Evolutionary conservation across 2,113 vertebrate genomes (phyloP).

Genomic region (Myotis yumanensis): DNA sequence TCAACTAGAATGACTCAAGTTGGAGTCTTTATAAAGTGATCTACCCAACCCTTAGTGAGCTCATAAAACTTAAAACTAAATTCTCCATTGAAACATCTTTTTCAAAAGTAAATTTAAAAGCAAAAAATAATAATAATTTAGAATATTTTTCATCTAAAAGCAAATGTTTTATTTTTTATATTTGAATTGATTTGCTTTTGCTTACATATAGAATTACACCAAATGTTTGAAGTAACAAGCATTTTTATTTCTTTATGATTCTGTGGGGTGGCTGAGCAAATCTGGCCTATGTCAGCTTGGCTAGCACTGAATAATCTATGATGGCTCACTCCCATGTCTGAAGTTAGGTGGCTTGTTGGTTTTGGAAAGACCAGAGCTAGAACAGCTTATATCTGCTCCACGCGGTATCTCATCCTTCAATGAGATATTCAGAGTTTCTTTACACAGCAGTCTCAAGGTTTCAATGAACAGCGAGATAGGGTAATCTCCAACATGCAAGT

Average conservation of each 20-base stretch:
- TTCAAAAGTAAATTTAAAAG: slow-evolving; percentile 35
- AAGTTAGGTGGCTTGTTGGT: not conserved
- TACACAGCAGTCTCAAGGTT: not conserved
- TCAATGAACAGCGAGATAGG: not conserved
- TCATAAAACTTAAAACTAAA: slow-evolving; percentile 15
- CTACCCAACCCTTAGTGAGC: not conserved
- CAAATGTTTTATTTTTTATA: slow-evolving; percentile 2
- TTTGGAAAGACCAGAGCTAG: not conserved
- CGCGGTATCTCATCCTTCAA: not conserved
- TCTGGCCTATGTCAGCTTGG: not conserved
- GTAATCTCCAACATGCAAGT: not conserved
- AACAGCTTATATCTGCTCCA: not conserved
- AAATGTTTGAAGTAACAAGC: not conserved
- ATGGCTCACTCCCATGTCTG: not conserved
- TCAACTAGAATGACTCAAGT: not conserved
- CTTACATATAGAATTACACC: not conserved
- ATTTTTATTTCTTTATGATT: slow-evolving; percentile 23
- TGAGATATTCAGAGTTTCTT: not conserved
- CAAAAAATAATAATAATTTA: not conserved
- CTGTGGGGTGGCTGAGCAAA: not conserved
- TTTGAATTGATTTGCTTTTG: not conserved
- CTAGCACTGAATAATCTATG: not conserved
- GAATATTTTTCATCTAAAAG: slow-evolving; percentile 24
- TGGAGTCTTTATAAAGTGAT: not conserved
- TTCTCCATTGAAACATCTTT: not conserved